phyloP scores from a whole-genome alignment of 37 sponge, comb jelly and placozoan genomes.

The Chondrosia reniformis region DNA sequence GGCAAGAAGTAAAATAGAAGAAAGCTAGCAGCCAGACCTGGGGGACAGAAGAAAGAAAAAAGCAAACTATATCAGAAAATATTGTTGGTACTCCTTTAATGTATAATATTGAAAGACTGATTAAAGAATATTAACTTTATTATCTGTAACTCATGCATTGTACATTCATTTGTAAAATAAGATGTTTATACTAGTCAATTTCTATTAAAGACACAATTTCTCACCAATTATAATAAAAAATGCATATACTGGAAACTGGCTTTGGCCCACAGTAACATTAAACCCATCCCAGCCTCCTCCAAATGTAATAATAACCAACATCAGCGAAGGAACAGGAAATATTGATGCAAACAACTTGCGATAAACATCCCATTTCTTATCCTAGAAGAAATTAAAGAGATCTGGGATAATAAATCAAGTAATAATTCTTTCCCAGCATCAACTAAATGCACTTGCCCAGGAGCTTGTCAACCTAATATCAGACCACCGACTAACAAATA shows the following conservation, averaged over 20 bases:
- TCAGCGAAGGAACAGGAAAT: conserved; percentile 70
- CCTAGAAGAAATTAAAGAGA: conserved; percentile 25
- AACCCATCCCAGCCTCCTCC: conserved; percentile 71
- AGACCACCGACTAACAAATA: no score
- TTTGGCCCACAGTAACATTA: conserved; percentile 15
- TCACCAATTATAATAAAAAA: conserved; percentile 68
- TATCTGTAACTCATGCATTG: no score
- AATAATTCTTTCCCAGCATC: background rate
- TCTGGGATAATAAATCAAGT: background rate
- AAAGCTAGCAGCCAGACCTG: conserved; percentile 18
- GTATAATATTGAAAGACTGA: no score
- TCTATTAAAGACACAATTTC: background rate
- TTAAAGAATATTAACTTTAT: no score
- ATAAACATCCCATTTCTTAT: conserved; percentile 64
- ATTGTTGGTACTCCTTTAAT: no score
- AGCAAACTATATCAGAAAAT: background rate
- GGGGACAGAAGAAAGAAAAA: background rate
- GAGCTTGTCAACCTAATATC: no score
- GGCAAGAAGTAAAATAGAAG: background rate
- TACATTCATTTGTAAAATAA: background rate
- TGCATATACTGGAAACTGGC: conserved; percentile 54
- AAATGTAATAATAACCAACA: conserved; percentile 54
- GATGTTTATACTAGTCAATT: background rate
- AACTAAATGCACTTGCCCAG: no score
- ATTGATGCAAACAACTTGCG: conserved; percentile 62